Evolutionary conservation across 1,140 invertebrate species (phyloP).

Genomic region (Drosophila lini): DNA sequence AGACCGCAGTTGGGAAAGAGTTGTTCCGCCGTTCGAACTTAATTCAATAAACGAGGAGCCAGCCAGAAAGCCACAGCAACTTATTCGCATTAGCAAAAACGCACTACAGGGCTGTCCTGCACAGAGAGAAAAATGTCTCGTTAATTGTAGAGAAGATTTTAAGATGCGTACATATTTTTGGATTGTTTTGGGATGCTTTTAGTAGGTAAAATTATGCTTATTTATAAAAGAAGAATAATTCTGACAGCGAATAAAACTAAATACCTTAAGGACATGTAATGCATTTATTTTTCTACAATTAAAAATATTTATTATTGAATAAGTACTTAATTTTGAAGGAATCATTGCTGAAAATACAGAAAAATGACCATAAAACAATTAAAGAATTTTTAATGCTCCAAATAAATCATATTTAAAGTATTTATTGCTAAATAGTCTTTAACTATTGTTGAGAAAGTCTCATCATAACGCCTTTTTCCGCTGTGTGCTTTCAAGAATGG

Average conservation of each 20-base stretch:
- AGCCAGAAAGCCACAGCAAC: slow-evolving; percentile 54
- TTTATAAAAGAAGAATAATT: no score
- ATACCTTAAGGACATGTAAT: neutral
- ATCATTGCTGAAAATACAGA: neutral
- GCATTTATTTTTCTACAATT: no score
- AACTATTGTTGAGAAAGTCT: neutral
- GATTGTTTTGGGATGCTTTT: neutral
- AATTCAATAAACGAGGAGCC: slow-evolving; percentile 68
- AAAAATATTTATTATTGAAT: neutral
- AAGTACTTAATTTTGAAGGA: neutral
- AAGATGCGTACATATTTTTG: neutral
- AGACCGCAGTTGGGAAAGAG: slow-evolving; percentile 65
- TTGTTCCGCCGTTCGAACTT: slow-evolving; percentile 60
- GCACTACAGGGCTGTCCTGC: slow-evolving; percentile 36
- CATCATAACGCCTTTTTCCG: neutral
- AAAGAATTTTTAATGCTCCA: neutral
- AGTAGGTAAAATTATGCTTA: no score
- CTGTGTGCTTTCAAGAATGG: slow-evolving; percentile 9
- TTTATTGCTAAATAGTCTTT: neutral
- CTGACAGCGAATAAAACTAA: neutral
- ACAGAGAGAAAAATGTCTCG: slow-evolving; percentile 2
- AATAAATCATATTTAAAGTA: neutral
- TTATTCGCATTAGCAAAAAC: slow-evolving; percentile 81
- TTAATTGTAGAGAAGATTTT: neutral
- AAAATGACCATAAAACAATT: neutral